phyloP scores from a whole-genome alignment of 2,888 invertebrate species.

The Protodeltote pygarga region DNA sequence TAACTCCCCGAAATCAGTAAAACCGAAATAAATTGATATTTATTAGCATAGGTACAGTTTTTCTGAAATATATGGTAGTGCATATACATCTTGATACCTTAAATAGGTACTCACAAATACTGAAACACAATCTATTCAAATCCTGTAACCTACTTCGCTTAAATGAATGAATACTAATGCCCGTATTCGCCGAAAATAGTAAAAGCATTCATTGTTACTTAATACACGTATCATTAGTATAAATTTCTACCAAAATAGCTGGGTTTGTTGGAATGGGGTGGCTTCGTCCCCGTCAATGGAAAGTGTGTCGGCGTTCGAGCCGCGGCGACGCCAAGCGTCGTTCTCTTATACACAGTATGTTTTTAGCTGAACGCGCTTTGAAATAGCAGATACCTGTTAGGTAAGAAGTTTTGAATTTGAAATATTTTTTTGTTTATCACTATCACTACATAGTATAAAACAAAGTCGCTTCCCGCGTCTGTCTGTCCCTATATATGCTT shows the following conservation, averaged over 20 bases:
- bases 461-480: too few species aligned
- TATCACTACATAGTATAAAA: too few species aligned
- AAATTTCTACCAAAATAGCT: conserved; percentile 50
- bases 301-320: conserved; percentile 81
- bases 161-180: conserved; percentile 32
- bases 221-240: conserved; percentile 49
- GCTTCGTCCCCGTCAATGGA: conserved; percentile 77
- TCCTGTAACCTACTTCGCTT: conserved; percentile 5
- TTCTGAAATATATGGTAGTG: too few species aligned
- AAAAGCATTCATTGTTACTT: conserved; percentile 40
- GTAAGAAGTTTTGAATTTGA: conserved; percentile 27
- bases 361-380: conserved; percentile 36
- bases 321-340: conserved; percentile 71
- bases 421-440: too few species aligned
- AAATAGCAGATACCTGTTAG: conserved; percentile 21
- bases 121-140: neutral
- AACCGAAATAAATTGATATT: too few species aligned
- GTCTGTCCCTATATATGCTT: too few species aligned
- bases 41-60: too few species aligned
- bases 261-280: conserved; percentile 54
- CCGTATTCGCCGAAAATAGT: conserved; percentile 31
- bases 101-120: too few species aligned
- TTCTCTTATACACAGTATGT: conserved; percentile 47
- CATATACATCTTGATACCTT: too few species aligned
- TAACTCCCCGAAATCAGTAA: too few species aligned